Evolutionary conservation across 2,888 invertebrate species (phyloP), one percentile per base, ranked within the genome.

Genomic region (Leptinotarsa rubiginosa): DNA sequence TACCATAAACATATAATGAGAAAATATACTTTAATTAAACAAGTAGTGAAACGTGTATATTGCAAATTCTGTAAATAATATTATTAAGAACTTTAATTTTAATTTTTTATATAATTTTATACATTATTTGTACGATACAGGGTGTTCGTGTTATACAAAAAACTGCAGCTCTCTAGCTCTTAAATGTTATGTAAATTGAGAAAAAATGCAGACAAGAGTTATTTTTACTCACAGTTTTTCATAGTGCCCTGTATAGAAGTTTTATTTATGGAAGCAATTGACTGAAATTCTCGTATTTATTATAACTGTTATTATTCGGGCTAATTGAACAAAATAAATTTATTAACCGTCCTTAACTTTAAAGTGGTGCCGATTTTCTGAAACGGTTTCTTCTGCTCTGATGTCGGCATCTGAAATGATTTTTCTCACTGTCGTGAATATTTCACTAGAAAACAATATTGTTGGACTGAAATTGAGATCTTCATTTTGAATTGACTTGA

Each of bases 31-130:
- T 79, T 78, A 79, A 79, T 65, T 73, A 79, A 80, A 78, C 73
- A 65, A 74, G 78, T 80, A 78, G 80, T 74, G 74, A 78, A 77
- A 78, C 81, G 77, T 82, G 81, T 81, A 81, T 78, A 79, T 79
- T 79, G 79, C 78, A 81, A 80, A 80, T 75, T 82, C 78, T 81
- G 82, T 81, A 83, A 78, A 83, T 80, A 81, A 79, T 81, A 82
- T 78, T 80, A 72, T 81, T 80, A 83, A 79, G 82, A 80, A 81
- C 74, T 81, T 81, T 82, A 82, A 80, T 82, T 83, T 82, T 81
- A 81, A 81, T 82, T 83, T 84, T 83, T 83, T 81, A 82, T 82
- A 83, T 84, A 78, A 81, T 83, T 83, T 84, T 84, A 82, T 84
- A 84, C 81, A 77, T 83, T 83, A 80, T 80, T 80, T 82, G 82